phyloP scores from a whole-genome alignment of 2,797 vertebrate species.

The Yasuhikotakia modesta region DNA sequence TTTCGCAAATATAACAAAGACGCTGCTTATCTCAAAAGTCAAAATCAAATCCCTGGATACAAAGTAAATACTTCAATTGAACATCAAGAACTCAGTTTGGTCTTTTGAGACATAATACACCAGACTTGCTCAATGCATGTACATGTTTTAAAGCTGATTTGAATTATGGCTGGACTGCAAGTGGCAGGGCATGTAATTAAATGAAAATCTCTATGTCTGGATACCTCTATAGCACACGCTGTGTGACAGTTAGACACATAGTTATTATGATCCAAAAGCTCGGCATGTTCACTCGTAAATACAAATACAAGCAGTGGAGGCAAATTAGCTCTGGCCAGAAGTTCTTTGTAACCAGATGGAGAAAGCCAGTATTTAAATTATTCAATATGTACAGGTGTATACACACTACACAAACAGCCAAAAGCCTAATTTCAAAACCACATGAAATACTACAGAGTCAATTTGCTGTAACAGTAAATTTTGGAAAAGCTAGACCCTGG shows the following conservation, averaged over 20 bases:
- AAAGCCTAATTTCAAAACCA: neutral
- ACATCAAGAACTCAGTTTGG: neutral
- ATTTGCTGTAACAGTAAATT: neutral
- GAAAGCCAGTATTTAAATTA: neutral
- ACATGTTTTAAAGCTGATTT: slow-evolving; percentile 12
- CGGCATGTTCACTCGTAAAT: slow-evolving; percentile 32
- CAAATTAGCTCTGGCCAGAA: slow-evolving; percentile 33
- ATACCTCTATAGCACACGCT: slow-evolving; percentile 25
- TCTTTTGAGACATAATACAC: neutral
- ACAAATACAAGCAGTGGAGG: slow-evolving; percentile 38
- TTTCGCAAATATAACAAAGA: neutral
- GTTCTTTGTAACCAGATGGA: slow-evolving; percentile 34
- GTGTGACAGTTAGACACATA: slow-evolving; percentile 35
- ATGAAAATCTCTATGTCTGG: slow-evolving; percentile 22
- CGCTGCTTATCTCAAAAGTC: neutral
- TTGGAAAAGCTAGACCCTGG: neutral
- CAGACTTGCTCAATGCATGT: no score
- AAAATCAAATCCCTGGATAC: neutral
- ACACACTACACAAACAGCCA: neutral
- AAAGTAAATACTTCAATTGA: neutral
- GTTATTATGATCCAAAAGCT: slow-evolving; percentile 39
- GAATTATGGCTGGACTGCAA: neutral
- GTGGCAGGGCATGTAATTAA: slow-evolving; percentile 24
- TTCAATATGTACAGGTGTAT: slow-evolving; percentile 11
- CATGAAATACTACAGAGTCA: neutral